These are phyloP conservation scores for Mus minutoides DNA, from an alignment of 2,797 vertebrate genomes.

Conservation along the genomic window DNA sequence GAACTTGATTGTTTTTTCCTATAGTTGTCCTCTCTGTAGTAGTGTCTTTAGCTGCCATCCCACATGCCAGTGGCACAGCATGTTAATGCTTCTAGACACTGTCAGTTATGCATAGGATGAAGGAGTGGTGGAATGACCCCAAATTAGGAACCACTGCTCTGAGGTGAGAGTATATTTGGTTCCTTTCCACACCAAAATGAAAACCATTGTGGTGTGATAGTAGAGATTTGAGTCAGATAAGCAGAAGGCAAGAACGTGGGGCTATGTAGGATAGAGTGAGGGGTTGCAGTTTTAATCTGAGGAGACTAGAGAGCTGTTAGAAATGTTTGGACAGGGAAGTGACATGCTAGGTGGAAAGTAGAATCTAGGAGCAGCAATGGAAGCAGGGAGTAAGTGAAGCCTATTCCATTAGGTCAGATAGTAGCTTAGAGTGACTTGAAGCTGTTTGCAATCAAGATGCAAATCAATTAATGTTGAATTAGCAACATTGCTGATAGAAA, in stretches of 20 bases:
- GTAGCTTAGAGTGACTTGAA: not conserved
- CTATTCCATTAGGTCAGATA: not conserved
- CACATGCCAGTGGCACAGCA: not conserved
- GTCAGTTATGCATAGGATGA: not conserved
- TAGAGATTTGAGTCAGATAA: not conserved
- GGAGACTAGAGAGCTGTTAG: not conserved
- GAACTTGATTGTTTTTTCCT: not conserved
- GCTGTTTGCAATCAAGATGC: not conserved
- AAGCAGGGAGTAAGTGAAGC: not conserved
- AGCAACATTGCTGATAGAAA: not conserved
- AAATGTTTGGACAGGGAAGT: not conserved
- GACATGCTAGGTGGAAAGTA: not conserved
- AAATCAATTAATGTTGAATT: not conserved
- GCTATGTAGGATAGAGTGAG: not conserved
- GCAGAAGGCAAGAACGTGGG: not conserved
- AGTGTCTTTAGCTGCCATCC: not conserved
- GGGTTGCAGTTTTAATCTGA: not conserved
- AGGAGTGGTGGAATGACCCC: not conserved
- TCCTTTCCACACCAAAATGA: not conserved
- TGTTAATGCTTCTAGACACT: not conserved
- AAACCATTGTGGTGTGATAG: not conserved
- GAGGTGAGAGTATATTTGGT: not conserved
- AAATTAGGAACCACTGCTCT: not conserved
- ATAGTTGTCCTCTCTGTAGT: not conserved
- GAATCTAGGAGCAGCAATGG: not conserved